These are phyloP conservation scores for Macropis europaea DNA, from an alignment of 2,888 invertebrate species.

Conservation along the genomic window DNA sequence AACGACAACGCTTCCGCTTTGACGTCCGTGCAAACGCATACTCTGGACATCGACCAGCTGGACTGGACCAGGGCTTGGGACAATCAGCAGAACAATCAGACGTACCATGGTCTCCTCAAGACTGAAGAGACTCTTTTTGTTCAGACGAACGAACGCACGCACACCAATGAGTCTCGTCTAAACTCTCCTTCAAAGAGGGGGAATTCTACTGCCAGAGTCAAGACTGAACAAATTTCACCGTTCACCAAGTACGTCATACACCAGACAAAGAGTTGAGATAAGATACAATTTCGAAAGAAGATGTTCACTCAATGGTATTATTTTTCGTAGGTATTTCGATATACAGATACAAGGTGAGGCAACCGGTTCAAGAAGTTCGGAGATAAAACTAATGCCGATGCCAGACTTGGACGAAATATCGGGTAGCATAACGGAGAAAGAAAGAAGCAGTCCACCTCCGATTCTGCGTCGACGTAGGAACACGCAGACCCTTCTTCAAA, in stretches of 20 bases:
- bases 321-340: constrained; percentile 71
- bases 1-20: constrained; percentile 56
- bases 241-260: constrained; percentile 69
- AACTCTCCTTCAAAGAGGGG: constrained; percentile 67
- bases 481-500: constrained; percentile 52
- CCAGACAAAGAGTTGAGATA: neutral
- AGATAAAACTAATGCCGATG: constrained; percentile 77
- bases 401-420: constrained; percentile 75
- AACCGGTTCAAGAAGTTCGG: constrained; percentile 69
- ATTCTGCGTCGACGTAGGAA: constrained; percentile 74
- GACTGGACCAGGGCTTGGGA: constrained; percentile 76
- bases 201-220: constrained; percentile 46
- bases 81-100: constrained; percentile 62
- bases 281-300: neutral
- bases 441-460: constrained; percentile 75
- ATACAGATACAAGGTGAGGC: constrained; percentile 73
- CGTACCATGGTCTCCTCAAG: constrained; percentile 61
- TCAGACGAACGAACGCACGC: constrained; percentile 62
- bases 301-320: neutral
- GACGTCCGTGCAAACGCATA: constrained; percentile 54
- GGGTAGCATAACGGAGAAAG: constrained; percentile 65
- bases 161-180: constrained; percentile 55
- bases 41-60: constrained; percentile 68
- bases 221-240: constrained; percentile 67
- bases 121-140: too few species aligned